Percentiles rank a stretch among this genome's conserved stretches.
Conservation (phyloP, 2,797 vertebrate species). For the Menidia menidia region DNA sequence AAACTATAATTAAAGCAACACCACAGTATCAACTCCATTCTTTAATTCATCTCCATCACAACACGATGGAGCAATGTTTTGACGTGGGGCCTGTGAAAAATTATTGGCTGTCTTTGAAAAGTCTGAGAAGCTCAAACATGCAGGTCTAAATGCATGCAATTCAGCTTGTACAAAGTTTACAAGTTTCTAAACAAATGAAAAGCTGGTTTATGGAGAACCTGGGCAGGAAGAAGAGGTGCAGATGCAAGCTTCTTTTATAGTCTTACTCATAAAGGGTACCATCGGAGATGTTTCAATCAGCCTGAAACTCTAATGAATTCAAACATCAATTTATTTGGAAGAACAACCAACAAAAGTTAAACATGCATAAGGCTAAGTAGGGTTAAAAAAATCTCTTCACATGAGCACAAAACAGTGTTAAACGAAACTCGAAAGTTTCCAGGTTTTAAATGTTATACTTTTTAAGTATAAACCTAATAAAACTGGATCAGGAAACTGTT, state of each 20-base stretch:
- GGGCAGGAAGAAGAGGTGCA: slow-evolving; percentile 14
- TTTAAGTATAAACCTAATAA: no score
- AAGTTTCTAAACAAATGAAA: slow-evolving; percentile 35
- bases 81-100: slow-evolving; percentile 28
- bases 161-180: slow-evolving; percentile 49
- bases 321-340: not conserved
- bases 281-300: not conserved
- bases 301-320: no score
- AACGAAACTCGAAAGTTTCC: not conserved
- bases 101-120: slow-evolving; percentile 38
- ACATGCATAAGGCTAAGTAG: not conserved
- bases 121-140: slow-evolving; percentile 23
- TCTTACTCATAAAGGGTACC: slow-evolving; percentile 4
- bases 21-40: slow-evolving; percentile 44
- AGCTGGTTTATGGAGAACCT: slow-evolving; percentile 34
- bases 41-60: slow-evolving; percentile 50
- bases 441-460: no score
- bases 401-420: not conserved
- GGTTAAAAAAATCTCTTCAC: not conserved
- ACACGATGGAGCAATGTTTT: slow-evolving; percentile 34
- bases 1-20: slow-evolving; percentile 53
- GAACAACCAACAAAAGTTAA: not conserved
- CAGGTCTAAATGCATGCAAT: slow-evolving; percentile 49
- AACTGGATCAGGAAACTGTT: no score
- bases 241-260: slow-evolving; percentile 20